Conservation (phyloP, 2,888 invertebrate genomes). For the Drosophila koepferae region DNA sequence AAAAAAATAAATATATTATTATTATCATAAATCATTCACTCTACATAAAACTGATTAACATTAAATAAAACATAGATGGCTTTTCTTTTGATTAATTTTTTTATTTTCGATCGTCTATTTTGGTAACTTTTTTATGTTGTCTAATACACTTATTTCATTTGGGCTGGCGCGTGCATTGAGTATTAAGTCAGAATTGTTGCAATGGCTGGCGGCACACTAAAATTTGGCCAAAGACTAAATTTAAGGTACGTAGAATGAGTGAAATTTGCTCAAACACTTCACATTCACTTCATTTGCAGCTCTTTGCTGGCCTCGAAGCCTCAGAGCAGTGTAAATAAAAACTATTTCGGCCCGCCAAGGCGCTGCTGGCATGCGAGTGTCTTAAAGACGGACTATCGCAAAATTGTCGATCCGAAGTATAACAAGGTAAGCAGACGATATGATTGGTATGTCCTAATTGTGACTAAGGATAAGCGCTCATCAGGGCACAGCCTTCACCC, state of each 20-base stretch:
- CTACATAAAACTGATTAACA: too few species aligned
- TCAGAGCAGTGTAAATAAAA: not conserved
- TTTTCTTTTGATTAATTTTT: not conserved
- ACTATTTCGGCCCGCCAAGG: not conserved
- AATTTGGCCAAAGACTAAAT: conserved; percentile 8
- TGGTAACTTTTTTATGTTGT: not conserved
- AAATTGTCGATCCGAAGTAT: conserved; percentile 24
- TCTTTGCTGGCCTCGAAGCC: not conserved
- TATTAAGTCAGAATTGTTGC: not conserved
- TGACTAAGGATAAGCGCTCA: not conserved
- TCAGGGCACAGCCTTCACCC: conserved; percentile 83
- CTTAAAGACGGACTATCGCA: conserved; percentile 80
- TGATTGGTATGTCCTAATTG: rapidly evolving
- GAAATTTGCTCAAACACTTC: not conserved
- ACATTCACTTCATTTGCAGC: not conserved
- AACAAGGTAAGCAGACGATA: conserved; percentile 56
- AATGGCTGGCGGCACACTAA: conserved; percentile 24
- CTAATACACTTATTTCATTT: not conserved
- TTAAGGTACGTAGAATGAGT: conserved; percentile 9
- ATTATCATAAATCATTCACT: not conserved
- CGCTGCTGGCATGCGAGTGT: conserved; percentile 11
- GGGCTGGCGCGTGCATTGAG: not conserved
- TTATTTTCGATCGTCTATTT: not conserved
- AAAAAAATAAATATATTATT: too few species aligned
- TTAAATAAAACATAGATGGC: not conserved